Percentiles rank a stretch among this genome's conserved stretches.
Evolutionary conservation across 1,140 invertebrate genomes (phyloP).

Genomic region (Drosophila tsacasi): DNA sequence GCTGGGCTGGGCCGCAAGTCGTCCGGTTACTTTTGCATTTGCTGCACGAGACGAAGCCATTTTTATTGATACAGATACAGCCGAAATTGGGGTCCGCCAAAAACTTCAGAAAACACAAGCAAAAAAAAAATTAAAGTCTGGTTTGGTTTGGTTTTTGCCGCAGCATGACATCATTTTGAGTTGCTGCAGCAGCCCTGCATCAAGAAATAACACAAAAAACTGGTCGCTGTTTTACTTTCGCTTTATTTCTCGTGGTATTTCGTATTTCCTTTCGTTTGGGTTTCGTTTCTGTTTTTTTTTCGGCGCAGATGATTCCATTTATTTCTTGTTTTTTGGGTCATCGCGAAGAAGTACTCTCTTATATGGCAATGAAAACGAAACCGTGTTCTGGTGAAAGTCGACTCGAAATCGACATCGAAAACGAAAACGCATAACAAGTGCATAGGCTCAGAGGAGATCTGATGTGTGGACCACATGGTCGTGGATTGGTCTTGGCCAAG

Average conservation of each 20-base stretch:
- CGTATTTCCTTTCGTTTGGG: constrained; percentile 52
- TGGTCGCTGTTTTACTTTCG: constrained; percentile 80
- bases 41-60: constrained; percentile 57
- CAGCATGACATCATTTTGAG: constrained; percentile 80
- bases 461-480: constrained; percentile 37
- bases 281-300: constrained; percentile 28
- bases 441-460: constrained; percentile 51
- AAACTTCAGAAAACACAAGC: neutral
- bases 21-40: constrained; percentile 80
- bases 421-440: constrained; percentile 77
- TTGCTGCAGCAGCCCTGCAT: constrained; percentile 64
- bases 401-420: constrained; percentile 35
- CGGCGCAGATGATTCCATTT: constrained; percentile 37
- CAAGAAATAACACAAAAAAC: constrained; percentile 60
- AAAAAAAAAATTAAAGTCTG: constrained; percentile 48
- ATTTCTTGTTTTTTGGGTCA: constrained; percentile 46
- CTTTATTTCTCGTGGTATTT: constrained; percentile 61
- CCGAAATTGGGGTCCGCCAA: constrained; percentile 44
- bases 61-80: constrained; percentile 64
- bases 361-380: constrained; percentile 79
- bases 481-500: constrained; percentile 19
- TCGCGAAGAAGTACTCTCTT: constrained; percentile 36
- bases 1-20: constrained; percentile 55
- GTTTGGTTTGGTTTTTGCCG: constrained; percentile 18
- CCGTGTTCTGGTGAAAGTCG: constrained; percentile 76